Evolutionary conservation across 2,797 vertebrate genomes (phyloP).

Genomic region (Epinephelus coioides): DNA sequence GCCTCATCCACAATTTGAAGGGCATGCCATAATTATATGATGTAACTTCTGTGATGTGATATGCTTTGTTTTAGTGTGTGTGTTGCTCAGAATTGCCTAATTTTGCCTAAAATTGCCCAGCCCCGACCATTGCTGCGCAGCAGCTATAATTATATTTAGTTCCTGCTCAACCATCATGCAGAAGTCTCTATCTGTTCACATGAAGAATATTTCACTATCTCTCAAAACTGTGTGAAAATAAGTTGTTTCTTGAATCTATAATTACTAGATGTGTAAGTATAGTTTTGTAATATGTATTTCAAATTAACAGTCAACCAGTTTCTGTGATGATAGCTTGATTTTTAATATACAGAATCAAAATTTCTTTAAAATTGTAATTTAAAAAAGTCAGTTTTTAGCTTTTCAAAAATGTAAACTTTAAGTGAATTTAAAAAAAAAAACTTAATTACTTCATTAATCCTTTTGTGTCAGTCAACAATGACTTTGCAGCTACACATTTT

Average conservation of each 20-base stretch:
- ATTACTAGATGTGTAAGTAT: background rate
- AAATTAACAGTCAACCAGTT: background rate
- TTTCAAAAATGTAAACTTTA: background rate
- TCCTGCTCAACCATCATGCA: background rate
- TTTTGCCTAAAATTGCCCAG: no score
- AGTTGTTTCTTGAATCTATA: background rate
- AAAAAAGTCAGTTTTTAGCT: background rate
- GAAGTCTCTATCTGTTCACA: background rate
- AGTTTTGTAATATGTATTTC: background rate
- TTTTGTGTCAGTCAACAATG: no score
- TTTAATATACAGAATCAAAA: constrained; percentile 6
- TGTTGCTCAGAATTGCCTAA: no score
- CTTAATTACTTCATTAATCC: accelerated
- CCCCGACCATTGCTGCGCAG: no score
- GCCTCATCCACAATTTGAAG: no score
- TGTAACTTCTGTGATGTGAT: no score
- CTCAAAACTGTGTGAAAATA: background rate
- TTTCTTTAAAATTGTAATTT: background rate
- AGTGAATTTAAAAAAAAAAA: background rate
- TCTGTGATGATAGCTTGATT: background rate
- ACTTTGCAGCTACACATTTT: background rate
- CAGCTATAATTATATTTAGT: background rate
- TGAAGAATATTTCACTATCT: background rate
- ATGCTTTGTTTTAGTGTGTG: no score
- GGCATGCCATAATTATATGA: no score